Base-by-base conservation (phyloP, 1,140 invertebrate species). In the Cydia splendana region DNA sequence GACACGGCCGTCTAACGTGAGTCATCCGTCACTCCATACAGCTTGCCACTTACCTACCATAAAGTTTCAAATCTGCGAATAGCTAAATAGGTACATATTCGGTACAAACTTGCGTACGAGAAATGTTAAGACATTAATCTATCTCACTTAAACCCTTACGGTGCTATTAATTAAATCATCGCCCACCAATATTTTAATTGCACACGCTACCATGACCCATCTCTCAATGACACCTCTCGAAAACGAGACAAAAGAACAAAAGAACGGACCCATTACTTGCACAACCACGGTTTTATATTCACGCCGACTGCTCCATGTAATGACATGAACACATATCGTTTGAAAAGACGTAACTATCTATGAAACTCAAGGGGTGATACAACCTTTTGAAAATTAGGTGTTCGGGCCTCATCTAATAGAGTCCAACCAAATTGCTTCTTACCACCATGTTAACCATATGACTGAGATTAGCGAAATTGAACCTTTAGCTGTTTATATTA, bases 181-280 rank as follows among this genome's bases (percentile, higher is more conserved):
- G 20, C 12, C 67, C 9, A 71, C 30, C 67, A 38, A 71, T 45
- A 71, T 18, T 71, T 42, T 71, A 71, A 71, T 71, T 71, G 67
- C 67, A 30, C 30, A 30, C 28, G 67, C 67, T 84, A 82, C 84
- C 87, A 84, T 85, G 87, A 85, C 82, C 86, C 87, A 82, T 87
- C 86, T 83, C 76, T 82, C 85, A 86, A 87, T 85, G 86, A 87
- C 87, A 88, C 84, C 80, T 85, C 84, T 81, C 78, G 78, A 82
- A 81, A 81, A 62, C 79, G 79, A 86, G 80, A 90, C 87, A 90
- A 90, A 90, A 89, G 89, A 91, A 91, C 86, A 87, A 89, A 88
- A 84, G 42, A 34, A 20, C 65, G 38, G 73, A 78, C 82, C 79
- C 85, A 86, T 87, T 85, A 78, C 75, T 90, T 91, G 78, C 88